These are phyloP conservation scores for Atta cephalotes DNA, from an alignment of 1,140 invertebrate species.

Conservation along the genomic window DNA sequence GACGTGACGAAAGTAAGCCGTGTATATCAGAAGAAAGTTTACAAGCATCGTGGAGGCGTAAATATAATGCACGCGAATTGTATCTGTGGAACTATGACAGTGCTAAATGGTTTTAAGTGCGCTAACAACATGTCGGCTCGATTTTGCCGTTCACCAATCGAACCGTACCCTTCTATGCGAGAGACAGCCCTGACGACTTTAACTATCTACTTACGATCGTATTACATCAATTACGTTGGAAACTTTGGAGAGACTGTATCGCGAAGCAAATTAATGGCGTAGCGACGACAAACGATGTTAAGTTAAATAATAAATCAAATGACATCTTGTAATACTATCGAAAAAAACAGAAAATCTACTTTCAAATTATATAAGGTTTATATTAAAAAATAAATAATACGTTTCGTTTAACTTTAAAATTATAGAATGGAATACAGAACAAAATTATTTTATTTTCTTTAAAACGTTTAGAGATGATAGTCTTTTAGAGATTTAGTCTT, in stretches of 20 bases:
- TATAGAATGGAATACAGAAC: background rate
- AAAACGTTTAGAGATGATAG: background rate
- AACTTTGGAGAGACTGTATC: conserved; percentile 55
- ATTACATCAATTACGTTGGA: conserved; percentile 67
- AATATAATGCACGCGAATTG: conserved; percentile 37
- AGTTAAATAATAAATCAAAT: background rate
- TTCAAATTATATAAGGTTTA: background rate
- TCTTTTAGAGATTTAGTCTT: background rate
- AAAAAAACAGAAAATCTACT: conserved; percentile 6
- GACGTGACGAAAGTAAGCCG: conserved; percentile 40
- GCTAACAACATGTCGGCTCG: conserved; percentile 61
- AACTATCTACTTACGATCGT: conserved; percentile 37
- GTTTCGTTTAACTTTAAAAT: background rate
- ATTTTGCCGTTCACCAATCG: conserved; percentile 69
- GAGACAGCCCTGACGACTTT: conserved; percentile 33
- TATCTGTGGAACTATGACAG: conserved; percentile 63
- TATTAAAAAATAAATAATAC: background rate
- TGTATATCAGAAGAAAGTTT: conserved; percentile 70
- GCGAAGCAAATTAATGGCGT: background rate
- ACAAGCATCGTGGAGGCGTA: conserved; percentile 55
- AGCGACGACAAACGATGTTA: background rate
- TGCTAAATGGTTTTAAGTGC: conserved; percentile 72
- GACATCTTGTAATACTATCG: background rate
- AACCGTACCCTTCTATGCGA: conserved; percentile 15
- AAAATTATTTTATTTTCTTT: conserved; percentile 7